phyloP scores from a whole-genome alignment of 2,113 vertebrate species.

The Prunella himalayana region DNA sequence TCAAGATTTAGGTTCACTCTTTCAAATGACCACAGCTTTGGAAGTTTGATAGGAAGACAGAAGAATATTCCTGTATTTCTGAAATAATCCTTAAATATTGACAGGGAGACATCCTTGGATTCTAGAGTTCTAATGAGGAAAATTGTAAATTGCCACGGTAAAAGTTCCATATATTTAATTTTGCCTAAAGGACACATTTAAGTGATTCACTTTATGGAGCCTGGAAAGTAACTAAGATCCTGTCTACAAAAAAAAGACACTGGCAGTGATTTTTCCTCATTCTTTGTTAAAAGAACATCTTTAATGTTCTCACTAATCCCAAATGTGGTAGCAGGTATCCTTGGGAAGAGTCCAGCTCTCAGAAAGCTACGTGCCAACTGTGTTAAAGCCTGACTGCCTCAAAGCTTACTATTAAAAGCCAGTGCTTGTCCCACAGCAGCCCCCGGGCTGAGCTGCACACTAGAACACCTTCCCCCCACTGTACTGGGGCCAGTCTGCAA shows the following conservation, averaged over 20 bases:
- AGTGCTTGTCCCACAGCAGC: background rate
- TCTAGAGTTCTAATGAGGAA: background rate
- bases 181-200: background rate
- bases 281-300: background rate
- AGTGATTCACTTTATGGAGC: background rate
- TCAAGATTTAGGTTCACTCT: background rate
- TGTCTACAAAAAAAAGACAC: background rate
- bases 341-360: background rate
- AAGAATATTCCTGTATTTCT: background rate
- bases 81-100: background rate
- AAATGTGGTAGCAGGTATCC: background rate
- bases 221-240: background rate
- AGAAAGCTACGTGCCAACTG: background rate
- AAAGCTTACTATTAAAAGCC: background rate
- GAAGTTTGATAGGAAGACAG: background rate
- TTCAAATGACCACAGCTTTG: background rate
- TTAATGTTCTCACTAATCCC: background rate
- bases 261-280: background rate
- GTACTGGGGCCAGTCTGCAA: background rate
- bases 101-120: background rate
- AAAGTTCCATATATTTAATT: background rate
- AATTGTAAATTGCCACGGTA: background rate
- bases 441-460: background rate
- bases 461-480: background rate
- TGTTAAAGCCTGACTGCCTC: background rate